A percentile compares a stretch with the other conserved stretches of the same genome.
Conservation (phyloP, 2,113 vertebrate genomes). For the Malurus melanocephalus region DNA sequence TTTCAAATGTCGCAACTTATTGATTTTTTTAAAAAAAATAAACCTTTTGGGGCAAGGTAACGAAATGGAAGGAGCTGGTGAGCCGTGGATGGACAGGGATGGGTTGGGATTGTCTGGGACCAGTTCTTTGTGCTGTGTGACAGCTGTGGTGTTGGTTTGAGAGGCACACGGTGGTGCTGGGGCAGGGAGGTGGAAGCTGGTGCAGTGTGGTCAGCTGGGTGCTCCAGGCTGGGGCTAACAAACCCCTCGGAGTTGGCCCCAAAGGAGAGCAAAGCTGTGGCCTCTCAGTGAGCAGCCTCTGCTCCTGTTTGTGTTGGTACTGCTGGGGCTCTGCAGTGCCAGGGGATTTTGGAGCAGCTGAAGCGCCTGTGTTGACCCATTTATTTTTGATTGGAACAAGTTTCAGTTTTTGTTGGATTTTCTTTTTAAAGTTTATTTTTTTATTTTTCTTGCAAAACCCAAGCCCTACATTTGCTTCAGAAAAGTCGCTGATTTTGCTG, state of each 20-base stretch:
- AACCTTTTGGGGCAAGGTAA: not conserved
- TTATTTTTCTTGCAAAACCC: not conserved
- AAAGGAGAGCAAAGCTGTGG: not conserved
- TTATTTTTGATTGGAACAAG: not conserved
- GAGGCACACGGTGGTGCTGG: not conserved
- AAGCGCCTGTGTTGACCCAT: not conserved
- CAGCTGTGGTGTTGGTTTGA: fast-evolving
- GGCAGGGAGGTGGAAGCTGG: not conserved
- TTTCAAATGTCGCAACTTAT: not conserved
- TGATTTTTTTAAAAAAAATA: no score
- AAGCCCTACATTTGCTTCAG: not conserved
- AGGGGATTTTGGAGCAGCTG: not conserved
- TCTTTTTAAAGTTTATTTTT: not conserved
- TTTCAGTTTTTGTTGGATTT: fast-evolving
- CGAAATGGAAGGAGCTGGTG: not conserved
- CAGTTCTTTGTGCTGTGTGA: not conserved
- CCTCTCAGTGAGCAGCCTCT: not conserved
- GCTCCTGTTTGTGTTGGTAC: not conserved
- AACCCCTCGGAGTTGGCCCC: not conserved
- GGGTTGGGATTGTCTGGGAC: not conserved
- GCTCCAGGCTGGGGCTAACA: not conserved
- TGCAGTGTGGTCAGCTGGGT: not conserved
- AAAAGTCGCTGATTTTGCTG: fast-evolving
- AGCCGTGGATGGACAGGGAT: not conserved
- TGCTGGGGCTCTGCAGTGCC: not conserved